phyloP scores from a whole-genome alignment of 2,797 vertebrate species.

The Sebastes iracundus region DNA sequence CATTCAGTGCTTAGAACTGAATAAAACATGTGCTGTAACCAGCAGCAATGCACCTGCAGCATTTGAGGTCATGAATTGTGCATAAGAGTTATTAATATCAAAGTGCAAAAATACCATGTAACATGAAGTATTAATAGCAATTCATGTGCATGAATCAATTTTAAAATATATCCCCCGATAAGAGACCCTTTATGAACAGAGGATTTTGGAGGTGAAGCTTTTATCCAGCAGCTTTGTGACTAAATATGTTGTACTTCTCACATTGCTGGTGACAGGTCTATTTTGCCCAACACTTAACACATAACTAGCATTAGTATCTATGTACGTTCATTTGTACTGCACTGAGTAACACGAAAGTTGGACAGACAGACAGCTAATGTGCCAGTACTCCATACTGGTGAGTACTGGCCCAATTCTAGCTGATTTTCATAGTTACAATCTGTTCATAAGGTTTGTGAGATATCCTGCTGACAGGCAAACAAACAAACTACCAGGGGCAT shows the following conservation, averaged over 20 bases:
- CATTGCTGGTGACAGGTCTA: neutral
- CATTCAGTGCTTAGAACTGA: neutral
- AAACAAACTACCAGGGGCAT: constrained; percentile 26
- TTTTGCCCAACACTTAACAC: neutral
- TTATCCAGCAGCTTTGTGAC: neutral
- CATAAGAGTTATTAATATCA: neutral
- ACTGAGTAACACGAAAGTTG: neutral
- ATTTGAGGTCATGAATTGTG: neutral
- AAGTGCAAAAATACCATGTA: neutral
- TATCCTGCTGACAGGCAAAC: constrained; percentile 38
- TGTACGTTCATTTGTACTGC: neutral
- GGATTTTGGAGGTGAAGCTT: neutral
- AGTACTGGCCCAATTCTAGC: neutral
- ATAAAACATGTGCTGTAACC: neutral
- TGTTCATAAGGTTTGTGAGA: constrained; percentile 21
- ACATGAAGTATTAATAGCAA: neutral
- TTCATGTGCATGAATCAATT: neutral
- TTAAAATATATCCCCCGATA: neutral
- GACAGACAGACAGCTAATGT: neutral
- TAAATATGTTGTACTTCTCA: neutral
- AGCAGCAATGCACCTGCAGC: neutral
- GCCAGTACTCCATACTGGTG: neutral
- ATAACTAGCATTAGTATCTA: neutral
- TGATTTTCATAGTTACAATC: constrained; percentile 4
- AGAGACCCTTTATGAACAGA: neutral